phyloP scores from a whole-genome alignment of 2,888 invertebrate genomes.

The Pecten maximus region DNA sequence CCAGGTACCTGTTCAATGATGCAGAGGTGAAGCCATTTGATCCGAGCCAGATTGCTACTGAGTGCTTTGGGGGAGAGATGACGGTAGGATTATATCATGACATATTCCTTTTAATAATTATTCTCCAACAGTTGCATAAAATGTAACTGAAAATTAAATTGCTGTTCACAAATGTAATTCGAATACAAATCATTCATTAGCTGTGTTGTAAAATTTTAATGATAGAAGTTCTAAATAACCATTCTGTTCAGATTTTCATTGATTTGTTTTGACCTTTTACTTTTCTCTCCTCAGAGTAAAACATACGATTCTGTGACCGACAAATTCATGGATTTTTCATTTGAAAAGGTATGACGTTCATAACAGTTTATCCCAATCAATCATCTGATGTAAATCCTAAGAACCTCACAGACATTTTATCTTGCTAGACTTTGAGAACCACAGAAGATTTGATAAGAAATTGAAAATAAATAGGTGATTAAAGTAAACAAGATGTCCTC shows the following conservation, averaged over 20 bases:
- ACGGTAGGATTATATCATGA: conserved; percentile 86
- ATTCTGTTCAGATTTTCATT: not conserved
- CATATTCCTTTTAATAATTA: not conserved
- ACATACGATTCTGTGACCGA: conserved; percentile 98
- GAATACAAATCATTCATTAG: not conserved
- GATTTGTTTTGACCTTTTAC: not conserved
- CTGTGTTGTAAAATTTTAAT: not conserved
- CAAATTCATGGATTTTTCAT: conserved; percentile 98
- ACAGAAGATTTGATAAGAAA: not conserved
- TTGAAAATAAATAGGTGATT: not conserved
- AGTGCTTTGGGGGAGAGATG: conserved; percentile 99
- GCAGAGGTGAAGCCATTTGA: conserved; percentile 91
- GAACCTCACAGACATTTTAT: too few species aligned
- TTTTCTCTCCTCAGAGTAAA: conserved; percentile 88
- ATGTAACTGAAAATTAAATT: not conserved
- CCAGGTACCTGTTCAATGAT: conserved; percentile 82
- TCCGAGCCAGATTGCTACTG: conserved; percentile 95
- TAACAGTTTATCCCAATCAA: not conserved
- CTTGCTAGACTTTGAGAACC: too few species aligned
- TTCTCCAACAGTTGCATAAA: too few species aligned
- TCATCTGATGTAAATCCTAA: too few species aligned
- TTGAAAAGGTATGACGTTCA: conserved; percentile 88
- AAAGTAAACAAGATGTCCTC: not conserved
- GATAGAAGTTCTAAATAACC: not conserved
- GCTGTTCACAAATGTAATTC: not conserved